Evolutionary conservation across 1,140 invertebrate genomes (phyloP), one percentile per base, ranked within the genome.

Genomic region (Papilio machaon): DNA sequence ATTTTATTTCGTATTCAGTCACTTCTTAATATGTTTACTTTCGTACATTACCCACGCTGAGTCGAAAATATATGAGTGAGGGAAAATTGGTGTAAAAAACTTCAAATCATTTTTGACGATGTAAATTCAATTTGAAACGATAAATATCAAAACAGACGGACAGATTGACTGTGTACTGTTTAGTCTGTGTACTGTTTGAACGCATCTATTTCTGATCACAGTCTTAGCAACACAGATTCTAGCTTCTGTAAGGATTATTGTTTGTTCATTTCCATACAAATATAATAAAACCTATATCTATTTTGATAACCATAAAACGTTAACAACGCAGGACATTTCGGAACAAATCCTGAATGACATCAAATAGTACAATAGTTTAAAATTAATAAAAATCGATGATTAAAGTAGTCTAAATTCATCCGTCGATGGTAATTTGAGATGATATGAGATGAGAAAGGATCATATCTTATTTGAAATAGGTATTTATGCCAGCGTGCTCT

Each of bases 141-240:
- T 76, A 76, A 76, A 76, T 76, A 76, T 76, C 23, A 76, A 76
- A 76, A 76, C 47, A 76, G 47, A 76, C 49, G 49, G 74, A 76
- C 74, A 52, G 74, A 76, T 76, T 54, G 74, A 76, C 74, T 76
- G 38, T 73, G 30, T 23, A 30, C 74, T 76, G 74, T 76, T 76
- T 76, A 76, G 74, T 76, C 74, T 76, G 43, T 76, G 74, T 15
- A 52, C 23, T 76, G 74, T 76, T 76, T 76, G 47, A 54, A 76
- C 74, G 74, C 47, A 30, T 49, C 74, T 76, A 76, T 76, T 76
- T 76, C 74, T 23, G 74, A 76, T 30, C 49, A 30, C 47, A 70
- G 64, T 35, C 23, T 11, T 17, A 19, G 54, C n/a, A 30, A 52
- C 9, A 30, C 19, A 17, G 49, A 6, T n/a, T 60, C 23, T 17